Conservation (phyloP, 2,888 invertebrate genomes). For the Elegia similella region DNA sequence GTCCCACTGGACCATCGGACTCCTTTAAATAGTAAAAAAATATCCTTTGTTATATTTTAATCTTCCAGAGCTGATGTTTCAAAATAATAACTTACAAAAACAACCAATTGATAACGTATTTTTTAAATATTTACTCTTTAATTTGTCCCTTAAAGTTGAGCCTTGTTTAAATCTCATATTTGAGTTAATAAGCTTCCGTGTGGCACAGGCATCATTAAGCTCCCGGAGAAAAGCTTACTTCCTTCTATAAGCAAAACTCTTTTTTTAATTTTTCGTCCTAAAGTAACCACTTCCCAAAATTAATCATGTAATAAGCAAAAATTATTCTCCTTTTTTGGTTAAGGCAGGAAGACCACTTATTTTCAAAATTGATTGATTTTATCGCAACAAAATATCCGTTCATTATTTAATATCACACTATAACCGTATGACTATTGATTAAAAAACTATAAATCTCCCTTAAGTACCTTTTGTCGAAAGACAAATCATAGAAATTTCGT, state of each 20-base stretch:
- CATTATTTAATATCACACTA: slow-evolving; percentile 38
- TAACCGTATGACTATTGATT: slow-evolving; percentile 53
- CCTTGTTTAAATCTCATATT: slow-evolving; percentile 64
- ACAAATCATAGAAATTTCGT: slow-evolving; percentile 61
- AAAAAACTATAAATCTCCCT: slow-evolving; percentile 70
- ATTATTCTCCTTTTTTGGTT: neutral
- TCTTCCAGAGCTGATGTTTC: too few species aligned
- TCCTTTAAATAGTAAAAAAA: too few species aligned
- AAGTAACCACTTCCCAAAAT: slow-evolving; percentile 13
- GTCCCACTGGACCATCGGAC: too few species aligned
- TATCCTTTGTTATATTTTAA: too few species aligned
- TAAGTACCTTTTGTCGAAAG: slow-evolving; percentile 61
- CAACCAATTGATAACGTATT: too few species aligned
- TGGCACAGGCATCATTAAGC: slow-evolving; percentile 24
- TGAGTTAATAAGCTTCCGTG: slow-evolving; percentile 53
- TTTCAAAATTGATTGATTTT: slow-evolving; percentile 22
- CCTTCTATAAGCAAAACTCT: slow-evolving; percentile 24
- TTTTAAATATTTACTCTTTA: neutral
- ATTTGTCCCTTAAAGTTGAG: neutral
- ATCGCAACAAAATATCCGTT: slow-evolving; percentile 36
- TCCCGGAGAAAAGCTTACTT: slow-evolving; percentile 32
- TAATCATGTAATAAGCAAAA: slow-evolving; percentile 10
- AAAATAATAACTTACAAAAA: too few species aligned
- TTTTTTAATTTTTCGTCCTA: slow-evolving; percentile 4
- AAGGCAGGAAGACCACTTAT: slow-evolving; percentile 8